Evolutionary conservation across 2,113 vertebrate genomes (phyloP).

Genomic region (Brachyistius frenatus): DNA sequence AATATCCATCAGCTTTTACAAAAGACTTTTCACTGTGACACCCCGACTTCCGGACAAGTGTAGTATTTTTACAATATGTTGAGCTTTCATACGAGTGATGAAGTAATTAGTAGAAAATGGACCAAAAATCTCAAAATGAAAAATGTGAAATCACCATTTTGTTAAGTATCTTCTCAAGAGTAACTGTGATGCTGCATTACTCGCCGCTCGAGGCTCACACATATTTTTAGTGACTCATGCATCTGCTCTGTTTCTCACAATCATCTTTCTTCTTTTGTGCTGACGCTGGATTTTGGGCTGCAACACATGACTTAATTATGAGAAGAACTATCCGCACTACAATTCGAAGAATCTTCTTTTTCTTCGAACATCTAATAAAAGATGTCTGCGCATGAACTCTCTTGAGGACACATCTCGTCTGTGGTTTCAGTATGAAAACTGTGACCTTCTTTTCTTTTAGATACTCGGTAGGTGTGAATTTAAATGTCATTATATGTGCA

Average conservation of each 20-base stretch:
- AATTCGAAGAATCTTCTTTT: constrained; percentile 32
- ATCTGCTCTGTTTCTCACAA: constrained; percentile 50
- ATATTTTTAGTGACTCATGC: constrained; percentile 30
- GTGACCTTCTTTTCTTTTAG: background rate
- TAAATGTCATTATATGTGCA: background rate
- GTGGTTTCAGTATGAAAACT: background rate
- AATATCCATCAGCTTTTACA: no score
- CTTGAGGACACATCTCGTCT: background rate
- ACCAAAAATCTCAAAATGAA: no score
- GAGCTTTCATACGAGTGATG: no score
- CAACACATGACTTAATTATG: constrained; percentile 42
- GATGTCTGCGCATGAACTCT: background rate
- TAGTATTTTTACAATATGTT: no score
- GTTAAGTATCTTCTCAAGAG: background rate
- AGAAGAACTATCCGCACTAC: constrained; percentile 28
- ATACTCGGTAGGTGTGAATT: background rate
- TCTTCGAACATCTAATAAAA: constrained; percentile 18
- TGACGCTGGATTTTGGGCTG: constrained; percentile 29
- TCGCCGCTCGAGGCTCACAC: constrained; percentile 27
- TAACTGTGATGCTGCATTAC: constrained; percentile 3
- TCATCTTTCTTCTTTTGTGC: constrained; percentile 48
- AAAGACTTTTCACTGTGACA: no score
- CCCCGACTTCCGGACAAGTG: no score
- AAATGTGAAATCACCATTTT: background rate
- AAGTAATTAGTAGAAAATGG: no score